Evolutionary conservation across 2,888 invertebrate species (phyloP).

Genomic region (Melanophora roralis): DNA sequence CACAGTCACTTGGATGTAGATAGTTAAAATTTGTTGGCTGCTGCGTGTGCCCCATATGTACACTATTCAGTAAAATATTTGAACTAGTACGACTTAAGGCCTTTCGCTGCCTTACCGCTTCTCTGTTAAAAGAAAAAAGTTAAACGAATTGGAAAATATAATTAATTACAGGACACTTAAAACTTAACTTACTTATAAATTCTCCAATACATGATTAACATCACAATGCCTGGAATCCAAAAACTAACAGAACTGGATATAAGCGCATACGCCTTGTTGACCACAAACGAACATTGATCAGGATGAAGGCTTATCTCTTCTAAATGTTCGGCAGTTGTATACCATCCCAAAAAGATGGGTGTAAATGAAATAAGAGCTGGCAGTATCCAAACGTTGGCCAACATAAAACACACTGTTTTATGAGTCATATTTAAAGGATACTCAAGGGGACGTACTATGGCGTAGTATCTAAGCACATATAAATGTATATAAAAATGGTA

Average conservation of each 20-base stretch:
- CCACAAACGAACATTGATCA: slow-evolving; percentile 88
- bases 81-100: slow-evolving; percentile 91
- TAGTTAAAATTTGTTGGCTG: slow-evolving; percentile 83
- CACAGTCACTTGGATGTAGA: slow-evolving; percentile 81
- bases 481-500: slow-evolving; percentile 28
- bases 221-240: slow-evolving; percentile 94
- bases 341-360: slow-evolving; percentile 97
- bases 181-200: slow-evolving; percentile 80
- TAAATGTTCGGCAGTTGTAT: slow-evolving; percentile 90
- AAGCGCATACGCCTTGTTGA: slow-evolving; percentile 90
- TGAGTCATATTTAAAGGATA: slow-evolving; percentile 96
- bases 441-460: slow-evolving; percentile 94
- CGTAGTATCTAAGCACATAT: slow-evolving; percentile 83
- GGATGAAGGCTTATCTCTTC: slow-evolving; percentile 80
- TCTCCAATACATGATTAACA: slow-evolving; percentile 94
- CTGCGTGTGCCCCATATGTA: slow-evolving; percentile 88
- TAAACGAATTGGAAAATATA: background rate
- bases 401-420: slow-evolving; percentile 86
- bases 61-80: slow-evolving; percentile 89
- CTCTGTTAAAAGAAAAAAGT: slow-evolving; percentile 77
- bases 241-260: slow-evolving; percentile 94
- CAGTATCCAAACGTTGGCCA: slow-evolving; percentile 93
- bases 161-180: background rate
- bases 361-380: slow-evolving; percentile 95
- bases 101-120: slow-evolving; percentile 89